These are phyloP conservation scores for Dendrocopos noguchii DNA, from an alignment of 2,113 vertebrate genomes.

Conservation along the genomic window DNA sequence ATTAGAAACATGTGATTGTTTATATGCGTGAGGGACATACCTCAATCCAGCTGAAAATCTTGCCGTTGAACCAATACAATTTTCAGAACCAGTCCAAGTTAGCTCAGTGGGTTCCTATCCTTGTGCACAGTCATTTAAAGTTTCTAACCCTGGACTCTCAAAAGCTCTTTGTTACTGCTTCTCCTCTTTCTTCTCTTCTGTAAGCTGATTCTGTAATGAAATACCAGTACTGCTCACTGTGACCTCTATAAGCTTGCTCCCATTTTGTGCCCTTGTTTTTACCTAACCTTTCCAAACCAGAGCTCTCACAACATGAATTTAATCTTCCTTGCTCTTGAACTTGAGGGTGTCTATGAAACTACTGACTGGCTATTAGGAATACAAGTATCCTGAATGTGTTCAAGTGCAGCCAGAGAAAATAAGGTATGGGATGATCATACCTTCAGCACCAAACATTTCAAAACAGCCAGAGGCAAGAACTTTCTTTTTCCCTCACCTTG, in stretches of 20 bases:
- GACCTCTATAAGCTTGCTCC: background rate
- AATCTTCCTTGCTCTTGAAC: background rate
- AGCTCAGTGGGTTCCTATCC: rapidly evolving
- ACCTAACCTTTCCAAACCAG: background rate
- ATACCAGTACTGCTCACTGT: background rate
- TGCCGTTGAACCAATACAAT: background rate
- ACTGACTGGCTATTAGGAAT: background rate
- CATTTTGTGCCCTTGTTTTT: rapidly evolving
- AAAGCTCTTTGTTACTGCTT: background rate
- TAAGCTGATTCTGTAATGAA: background rate
- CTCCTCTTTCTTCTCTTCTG: background rate
- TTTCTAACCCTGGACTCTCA: background rate
- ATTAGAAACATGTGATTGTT: background rate
- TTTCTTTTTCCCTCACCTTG: background rate
- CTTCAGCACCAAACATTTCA: background rate
- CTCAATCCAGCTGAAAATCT: background rate
- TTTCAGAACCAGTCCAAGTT: background rate
- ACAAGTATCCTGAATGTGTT: too few relatives aligned
- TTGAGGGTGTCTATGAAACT: background rate
- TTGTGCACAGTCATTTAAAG: background rate
- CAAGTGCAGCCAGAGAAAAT: background rate
- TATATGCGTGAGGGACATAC: background rate
- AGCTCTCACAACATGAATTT: background rate
- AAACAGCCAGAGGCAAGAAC: rapidly evolving
- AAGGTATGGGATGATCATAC: background rate